Base-by-base conservation (phyloP, 2,113 vertebrate species). In the Gobius niger region DNA sequence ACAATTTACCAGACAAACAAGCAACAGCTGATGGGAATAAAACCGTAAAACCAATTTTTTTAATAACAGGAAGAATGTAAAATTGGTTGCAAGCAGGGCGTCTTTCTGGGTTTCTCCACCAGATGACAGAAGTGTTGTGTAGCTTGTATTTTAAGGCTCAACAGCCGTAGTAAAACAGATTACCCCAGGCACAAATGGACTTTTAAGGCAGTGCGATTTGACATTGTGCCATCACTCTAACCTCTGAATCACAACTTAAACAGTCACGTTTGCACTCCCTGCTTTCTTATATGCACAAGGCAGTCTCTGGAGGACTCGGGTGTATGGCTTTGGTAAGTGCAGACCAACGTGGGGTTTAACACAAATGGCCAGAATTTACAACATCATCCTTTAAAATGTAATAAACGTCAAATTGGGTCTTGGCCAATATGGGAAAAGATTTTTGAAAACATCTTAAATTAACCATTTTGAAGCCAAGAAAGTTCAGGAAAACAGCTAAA, bases 161-260 rank as follows among this genome's bases (percentile, higher is more conserved):
- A 54, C 66, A 40, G 12, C 12, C 46, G 13, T 71, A 51, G 83
- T 68, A 62, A 67, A n/a, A 52, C 24, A 73, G 66, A 73, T 53
- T 52, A 54, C 79, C 8, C 1, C 85, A 93, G 91, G 90, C 91
- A 91, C 89, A 19, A 42, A 70, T 64, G 87, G 87, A 85, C 41
- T 74, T 89, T 78, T 90, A 91, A 91, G 92, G 91, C 91, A 89
- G 79, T 44, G 81, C 44, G 7, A 74, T 75, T 51, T 75, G 49
- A 80, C 42, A 63, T 24, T 50, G 63, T 73, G 57, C 76, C 73
- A 56, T 24, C 51, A 83, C 51, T 44, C 46, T 63, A 42, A 66
- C 42, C 44, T 75, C 71, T 82, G 56, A 79, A 78, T 70, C 67
- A 62, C 64, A 64, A 76, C 69, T 70, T 46, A 66, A 89, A 81